Evolutionary conservation across 30 jellyfish, hydroid and myxozoan genomes (phyloP).

Genomic region (Aurelia aurita): DNA sequence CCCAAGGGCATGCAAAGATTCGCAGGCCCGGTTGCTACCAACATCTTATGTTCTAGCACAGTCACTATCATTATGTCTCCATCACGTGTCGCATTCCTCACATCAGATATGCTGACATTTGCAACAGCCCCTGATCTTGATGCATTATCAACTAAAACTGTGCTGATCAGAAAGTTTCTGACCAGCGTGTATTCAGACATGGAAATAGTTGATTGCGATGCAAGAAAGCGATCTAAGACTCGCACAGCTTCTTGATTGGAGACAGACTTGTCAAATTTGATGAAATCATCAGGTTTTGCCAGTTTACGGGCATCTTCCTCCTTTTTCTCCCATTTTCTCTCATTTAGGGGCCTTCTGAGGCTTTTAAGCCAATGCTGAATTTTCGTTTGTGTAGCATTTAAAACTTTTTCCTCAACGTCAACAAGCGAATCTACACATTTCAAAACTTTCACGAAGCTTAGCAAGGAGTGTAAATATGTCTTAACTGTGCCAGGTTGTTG

Average conservation of each 20-base stretch:
- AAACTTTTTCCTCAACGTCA: background rate
- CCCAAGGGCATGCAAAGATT: background rate
- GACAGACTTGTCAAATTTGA: background rate
- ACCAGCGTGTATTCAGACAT: background rate
- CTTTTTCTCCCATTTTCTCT: constrained; percentile 10
- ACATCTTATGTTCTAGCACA: constrained; percentile 42
- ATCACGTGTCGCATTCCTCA: background rate
- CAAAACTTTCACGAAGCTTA: constrained; percentile 4
- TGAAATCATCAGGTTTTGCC: constrained; percentile 20
- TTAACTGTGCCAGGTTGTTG: constrained; percentile 41
- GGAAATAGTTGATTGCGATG: background rate
- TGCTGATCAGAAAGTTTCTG: constrained; percentile 13
- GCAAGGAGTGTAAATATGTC: constrained; percentile 37
- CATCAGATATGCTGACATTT: constrained; percentile 22
- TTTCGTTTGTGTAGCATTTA: background rate
- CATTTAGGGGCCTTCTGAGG: background rate
- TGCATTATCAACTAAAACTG: constrained; percentile 26
- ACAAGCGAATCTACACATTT: background rate
- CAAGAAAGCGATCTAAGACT: background rate
- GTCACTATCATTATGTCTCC: background rate
- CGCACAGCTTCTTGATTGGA: background rate
- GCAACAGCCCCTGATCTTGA: constrained; percentile 42
- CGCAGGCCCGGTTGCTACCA: constrained; percentile 60
- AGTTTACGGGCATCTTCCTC: constrained; percentile 20
- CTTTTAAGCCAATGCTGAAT: background rate